These are phyloP conservation scores for Thrips palmi DNA, from an alignment of 1,140 invertebrate species.

Conservation along the genomic window DNA sequence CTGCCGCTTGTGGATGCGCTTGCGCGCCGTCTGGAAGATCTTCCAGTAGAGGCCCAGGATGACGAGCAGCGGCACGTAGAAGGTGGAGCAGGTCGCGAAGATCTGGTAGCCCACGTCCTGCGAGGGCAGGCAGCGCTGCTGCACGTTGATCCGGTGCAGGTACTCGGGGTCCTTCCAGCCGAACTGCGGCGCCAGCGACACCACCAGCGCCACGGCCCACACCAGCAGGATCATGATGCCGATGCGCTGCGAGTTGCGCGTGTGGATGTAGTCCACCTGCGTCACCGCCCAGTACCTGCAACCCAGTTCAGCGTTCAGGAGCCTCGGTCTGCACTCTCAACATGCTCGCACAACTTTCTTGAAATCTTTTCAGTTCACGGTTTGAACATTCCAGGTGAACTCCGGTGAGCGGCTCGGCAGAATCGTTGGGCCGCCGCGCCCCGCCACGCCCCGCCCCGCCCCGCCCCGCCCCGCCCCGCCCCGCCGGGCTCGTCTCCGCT, in stretches of 20 bases:
- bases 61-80: conserved; percentile 82
- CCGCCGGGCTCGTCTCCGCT: background rate
- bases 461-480: background rate
- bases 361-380: too few relatives aligned
- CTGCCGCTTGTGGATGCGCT: conserved; percentile 63
- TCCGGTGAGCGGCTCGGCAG: too few relatives aligned
- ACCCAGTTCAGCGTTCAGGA: conserved; percentile 11
- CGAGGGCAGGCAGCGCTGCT: conserved; percentile 53
- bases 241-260: conserved; percentile 62
- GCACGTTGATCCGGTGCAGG: conserved; percentile 36
- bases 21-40: conserved; percentile 77
- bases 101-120: conserved; percentile 76
- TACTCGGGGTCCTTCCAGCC: conserved; percentile 74
- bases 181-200: conserved; percentile 73
- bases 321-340: background rate
- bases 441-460: background rate
- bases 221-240: conserved; percentile 71
- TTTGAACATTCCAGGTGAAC: too few relatives aligned
- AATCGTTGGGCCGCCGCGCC: too few relatives aligned
- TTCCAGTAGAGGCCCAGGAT: conserved; percentile 89
- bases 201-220: conserved; percentile 67
- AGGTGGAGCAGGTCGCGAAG: conserved; percentile 86
- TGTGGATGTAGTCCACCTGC: conserved; percentile 91
- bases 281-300: conserved; percentile 93
- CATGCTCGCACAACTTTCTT: background rate